Conservation (phyloP, 2,888 invertebrate genomes). For the Drosophila melanocephala region DNA sequence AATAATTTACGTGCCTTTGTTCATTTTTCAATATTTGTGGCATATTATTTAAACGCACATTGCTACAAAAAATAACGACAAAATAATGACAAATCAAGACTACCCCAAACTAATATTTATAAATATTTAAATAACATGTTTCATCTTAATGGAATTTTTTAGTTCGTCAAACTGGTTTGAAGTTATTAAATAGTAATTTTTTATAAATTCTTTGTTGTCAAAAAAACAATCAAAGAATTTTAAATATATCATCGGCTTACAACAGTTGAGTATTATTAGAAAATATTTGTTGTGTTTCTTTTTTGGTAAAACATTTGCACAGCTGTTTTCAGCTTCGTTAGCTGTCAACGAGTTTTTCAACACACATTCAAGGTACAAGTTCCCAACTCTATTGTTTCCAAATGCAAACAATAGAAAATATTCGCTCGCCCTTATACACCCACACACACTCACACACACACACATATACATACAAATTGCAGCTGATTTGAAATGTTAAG, state of each 20-base stretch:
- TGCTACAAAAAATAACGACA: constrained; percentile 5
- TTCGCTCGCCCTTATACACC: constrained; percentile 66
- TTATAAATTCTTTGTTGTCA: background rate
- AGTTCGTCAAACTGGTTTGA: background rate
- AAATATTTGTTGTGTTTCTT: constrained; percentile 3
- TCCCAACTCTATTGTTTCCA: constrained; percentile 70
- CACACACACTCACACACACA: constrained; percentile 14
- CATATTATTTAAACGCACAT: constrained; percentile 59
- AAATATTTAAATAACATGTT: background rate
- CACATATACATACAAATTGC: constrained; percentile 28
- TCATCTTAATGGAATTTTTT: background rate
- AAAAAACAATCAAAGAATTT: constrained; percentile 2
- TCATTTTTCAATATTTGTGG: constrained; percentile 1
- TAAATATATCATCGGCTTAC: constrained; percentile 6
- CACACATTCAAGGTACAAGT: constrained; percentile 76
- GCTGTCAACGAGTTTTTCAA: constrained; percentile 47
- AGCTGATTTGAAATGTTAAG: constrained; percentile 63
- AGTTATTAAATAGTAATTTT: background rate
- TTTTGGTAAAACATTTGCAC: constrained; percentile 53
- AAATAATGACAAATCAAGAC: constrained; percentile 4
- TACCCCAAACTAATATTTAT: background rate
- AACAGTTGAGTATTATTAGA: background rate
- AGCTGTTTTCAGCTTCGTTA: constrained; percentile 60
- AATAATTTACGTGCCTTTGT: constrained; percentile 15
- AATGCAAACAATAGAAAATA: constrained; percentile 58